These are phyloP conservation scores for Arion vulgaris DNA, from an alignment of 1,140 invertebrate species.

Conservation along the genomic window DNA sequence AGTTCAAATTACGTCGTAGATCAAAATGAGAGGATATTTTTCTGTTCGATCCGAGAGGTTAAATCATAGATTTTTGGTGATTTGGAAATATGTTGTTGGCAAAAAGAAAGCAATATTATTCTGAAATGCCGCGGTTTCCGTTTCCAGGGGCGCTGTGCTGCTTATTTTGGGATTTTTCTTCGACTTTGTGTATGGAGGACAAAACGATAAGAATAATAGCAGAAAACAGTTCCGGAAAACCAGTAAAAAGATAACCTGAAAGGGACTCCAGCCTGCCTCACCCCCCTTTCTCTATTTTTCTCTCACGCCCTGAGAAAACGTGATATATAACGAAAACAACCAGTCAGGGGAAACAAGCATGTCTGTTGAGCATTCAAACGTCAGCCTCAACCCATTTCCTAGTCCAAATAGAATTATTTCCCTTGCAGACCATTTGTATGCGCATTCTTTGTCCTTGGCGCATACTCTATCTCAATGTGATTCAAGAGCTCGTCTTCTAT, in stretches of 20 bases:
- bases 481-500: background rate
- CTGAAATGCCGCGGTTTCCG: background rate
- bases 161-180: no score
- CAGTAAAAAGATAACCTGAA: background rate
- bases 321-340: background rate
- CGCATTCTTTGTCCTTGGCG: background rate
- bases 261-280: background rate
- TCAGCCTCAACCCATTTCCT: background rate
- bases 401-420: background rate
- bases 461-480: background rate
- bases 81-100: background rate
- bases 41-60: background rate
- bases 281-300: no score
- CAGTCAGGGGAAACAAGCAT: background rate
- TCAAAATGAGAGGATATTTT: background rate
- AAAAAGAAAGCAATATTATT: background rate
- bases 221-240: background rate
- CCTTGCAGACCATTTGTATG: slow-evolving; percentile 8
- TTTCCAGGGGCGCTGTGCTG: background rate
- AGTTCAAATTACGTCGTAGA: slow-evolving; percentile 2
- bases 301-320: no score
- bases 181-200: no score
- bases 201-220: background rate
- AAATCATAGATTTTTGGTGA: background rate
- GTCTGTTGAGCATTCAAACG: background rate